Evolutionary conservation across 2,888 invertebrate species (phyloP).

Genomic region (Resseliella maxima): DNA sequence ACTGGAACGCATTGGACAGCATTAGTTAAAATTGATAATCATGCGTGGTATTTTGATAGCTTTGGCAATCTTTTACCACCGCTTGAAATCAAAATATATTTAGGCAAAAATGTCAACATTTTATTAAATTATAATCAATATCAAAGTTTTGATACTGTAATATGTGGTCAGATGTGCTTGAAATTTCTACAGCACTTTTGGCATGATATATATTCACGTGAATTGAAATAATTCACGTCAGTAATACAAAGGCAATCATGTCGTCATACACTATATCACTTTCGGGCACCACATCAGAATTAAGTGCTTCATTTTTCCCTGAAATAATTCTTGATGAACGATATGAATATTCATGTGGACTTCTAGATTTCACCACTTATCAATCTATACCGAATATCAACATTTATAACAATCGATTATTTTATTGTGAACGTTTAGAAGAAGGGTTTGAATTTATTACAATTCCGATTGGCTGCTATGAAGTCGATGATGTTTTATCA

Average conservation of each 20-base stretch:
- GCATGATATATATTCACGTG: neutral
- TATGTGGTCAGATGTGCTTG: constrained; percentile 63
- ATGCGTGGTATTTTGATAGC: neutral
- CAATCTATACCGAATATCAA: constrained; percentile 63
- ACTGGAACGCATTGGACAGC: constrained; percentile 63
- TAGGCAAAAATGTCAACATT: constrained; percentile 58
- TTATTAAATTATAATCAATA: constrained; percentile 61
- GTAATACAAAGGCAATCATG: neutral
- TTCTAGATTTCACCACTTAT: constrained; percentile 62
- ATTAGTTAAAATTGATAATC: constrained; percentile 61
- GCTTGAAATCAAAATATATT: constrained; percentile 58
- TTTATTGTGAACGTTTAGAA: too few relatives aligned
- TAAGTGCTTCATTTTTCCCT: constrained; percentile 57
- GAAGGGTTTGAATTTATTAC: too few relatives aligned
- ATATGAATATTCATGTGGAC: constrained; percentile 61
- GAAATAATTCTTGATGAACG: constrained; percentile 51
- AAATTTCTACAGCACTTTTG: constrained; percentile 59
- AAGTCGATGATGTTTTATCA: too few relatives aligned
- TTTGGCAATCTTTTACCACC: neutral
- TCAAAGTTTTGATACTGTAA: constrained; percentile 61
- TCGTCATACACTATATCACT: constrained; percentile 62
- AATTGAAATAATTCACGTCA: neutral
- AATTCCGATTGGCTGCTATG: too few relatives aligned
- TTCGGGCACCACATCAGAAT: constrained; percentile 60
- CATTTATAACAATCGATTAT: too few relatives aligned